Base-by-base conservation (phyloP, 2,888 invertebrate species). In the Deladenus siricidicola region DNA sequence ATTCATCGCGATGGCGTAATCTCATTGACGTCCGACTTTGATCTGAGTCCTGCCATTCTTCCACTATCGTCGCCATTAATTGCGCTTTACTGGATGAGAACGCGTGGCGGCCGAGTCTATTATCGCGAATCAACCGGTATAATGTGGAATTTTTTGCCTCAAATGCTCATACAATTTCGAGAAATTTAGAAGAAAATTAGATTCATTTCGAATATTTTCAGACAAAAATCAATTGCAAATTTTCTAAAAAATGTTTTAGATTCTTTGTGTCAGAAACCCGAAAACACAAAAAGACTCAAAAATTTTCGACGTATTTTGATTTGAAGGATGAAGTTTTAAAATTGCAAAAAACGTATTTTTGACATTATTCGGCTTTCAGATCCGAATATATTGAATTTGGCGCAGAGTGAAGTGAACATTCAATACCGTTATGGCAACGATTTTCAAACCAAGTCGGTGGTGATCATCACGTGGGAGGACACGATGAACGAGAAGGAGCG, bases 381-480 rank as follows among this genome's bases (percentile, higher is more conserved):
- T 51, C 62, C 67, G 4, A 69, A 70, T 26, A 67, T 75, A 19
- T 60, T 78, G 42, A 71, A 68, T 45, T 49, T 78, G 54, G 75
- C 74, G 2, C 71, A 73, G 47, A 77, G 70, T 61, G 78, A 78
- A 56, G 78, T 78, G 44, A 76, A 78, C 59, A 79, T 79, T 43
- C 78, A 78, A 56, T 78, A 78, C 54, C 62, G 75, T 26, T 76
- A 79, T 58, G 76, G 75, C 6, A 65, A 66, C 6, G 65, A 63
- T 14, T 78, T 79, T 61, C 55, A 67, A 26, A 73, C 78, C 4
- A 62, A 58, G 23, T 75, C 76, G 4, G 76, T 79, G 0, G 51
- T 79, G 4, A 67, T 78, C 10, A 68, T 78, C 24, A 78, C 78
- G 1, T 78, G 78, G 78, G 76, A 78, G 52, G 69, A 70, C 21